Percentiles rank a stretch among this genome's conserved stretches.
phyloP scores from a whole-genome alignment of 2,888 invertebrate species.

The Nyleta sp. region DNA sequence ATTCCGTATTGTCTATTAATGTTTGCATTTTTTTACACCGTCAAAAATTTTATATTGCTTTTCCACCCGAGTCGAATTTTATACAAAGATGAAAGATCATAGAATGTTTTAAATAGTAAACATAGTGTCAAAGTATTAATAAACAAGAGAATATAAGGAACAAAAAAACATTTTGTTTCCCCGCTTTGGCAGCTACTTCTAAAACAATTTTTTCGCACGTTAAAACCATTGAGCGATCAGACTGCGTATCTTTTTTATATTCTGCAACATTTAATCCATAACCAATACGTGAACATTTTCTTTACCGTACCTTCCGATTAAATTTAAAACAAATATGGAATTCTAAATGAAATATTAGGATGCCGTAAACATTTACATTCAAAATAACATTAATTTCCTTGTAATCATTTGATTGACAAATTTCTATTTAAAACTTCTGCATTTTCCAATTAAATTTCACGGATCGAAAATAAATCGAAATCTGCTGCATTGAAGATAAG shows the following conservation, averaged over 20 bases:
- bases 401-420: too few species aligned
- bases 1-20: neutral
- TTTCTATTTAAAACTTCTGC: too few species aligned
- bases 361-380: too few species aligned
- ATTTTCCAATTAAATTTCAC: too few species aligned
- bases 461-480: too few species aligned
- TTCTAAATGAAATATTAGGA: too few species aligned
- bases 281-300: neutral
- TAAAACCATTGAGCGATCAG: neutral
- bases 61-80: neutral
- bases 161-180: neutral
- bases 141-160: neutral
- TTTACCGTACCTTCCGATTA: too few species aligned
- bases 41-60: neutral
- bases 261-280: neutral
- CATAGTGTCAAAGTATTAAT: neutral
- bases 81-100: neutral
- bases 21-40: neutral
- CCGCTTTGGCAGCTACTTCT: neutral
- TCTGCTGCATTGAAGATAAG: too few species aligned
- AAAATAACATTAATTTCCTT: too few species aligned
- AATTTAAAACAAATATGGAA: too few species aligned
- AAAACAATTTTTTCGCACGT: neutral
- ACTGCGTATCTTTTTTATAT: neutral
- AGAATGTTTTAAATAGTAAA: neutral